phyloP scores from a whole-genome alignment of 2,113 vertebrate species.

The Pungitius pungitius region DNA sequence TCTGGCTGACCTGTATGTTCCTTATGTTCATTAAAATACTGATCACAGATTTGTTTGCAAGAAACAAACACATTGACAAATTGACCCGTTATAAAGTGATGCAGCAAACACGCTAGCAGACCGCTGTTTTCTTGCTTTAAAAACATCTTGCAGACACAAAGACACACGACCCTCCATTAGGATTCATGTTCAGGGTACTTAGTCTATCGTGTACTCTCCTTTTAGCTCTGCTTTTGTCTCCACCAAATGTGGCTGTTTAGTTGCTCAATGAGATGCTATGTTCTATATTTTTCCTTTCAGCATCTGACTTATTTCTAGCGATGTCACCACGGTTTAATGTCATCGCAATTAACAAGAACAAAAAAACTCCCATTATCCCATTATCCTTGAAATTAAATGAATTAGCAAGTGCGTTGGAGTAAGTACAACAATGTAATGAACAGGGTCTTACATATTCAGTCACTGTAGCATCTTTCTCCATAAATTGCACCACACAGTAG shows the following conservation, averaged over 20 bases:
- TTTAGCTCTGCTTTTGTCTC: neutral
- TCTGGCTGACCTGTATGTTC: too few species aligned
- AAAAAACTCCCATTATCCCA: neutral
- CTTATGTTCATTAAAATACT: too few species aligned
- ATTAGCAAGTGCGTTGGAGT: neutral
- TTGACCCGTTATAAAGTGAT: too few species aligned
- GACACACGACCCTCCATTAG: neutral
- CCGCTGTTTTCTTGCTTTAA: neutral
- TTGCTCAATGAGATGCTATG: neutral
- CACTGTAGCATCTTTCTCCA: conserved; percentile 92
- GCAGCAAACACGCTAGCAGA: neutral
- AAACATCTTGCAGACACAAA: neutral
- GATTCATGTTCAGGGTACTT: neutral
- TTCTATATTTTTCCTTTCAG: neutral
- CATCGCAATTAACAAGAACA: neutral
- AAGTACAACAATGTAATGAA: neutral
- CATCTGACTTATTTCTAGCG: neutral
- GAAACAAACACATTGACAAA: neutral
- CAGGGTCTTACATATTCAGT: conserved; percentile 88
- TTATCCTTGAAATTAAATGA: neutral
- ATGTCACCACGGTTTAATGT: neutral
- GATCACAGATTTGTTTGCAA: neutral
- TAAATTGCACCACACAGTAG: conserved; percentile 93
- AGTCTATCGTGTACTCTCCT: neutral
- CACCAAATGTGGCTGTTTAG: neutral